Conservation (phyloP, 2,888 invertebrate species). For the Eupithecia insigniata region DNA sequence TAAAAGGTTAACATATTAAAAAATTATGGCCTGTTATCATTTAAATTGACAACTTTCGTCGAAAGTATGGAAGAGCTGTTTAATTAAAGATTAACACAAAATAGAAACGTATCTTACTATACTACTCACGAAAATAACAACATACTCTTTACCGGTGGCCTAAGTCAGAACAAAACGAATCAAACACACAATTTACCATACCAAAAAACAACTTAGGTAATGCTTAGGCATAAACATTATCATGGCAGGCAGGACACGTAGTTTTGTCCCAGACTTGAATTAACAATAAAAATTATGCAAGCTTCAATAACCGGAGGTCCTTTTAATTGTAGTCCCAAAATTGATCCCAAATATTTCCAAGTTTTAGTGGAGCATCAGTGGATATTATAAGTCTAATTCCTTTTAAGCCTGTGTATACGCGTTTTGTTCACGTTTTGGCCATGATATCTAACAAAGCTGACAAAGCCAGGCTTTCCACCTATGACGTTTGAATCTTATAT, state of each 20-base stretch:
- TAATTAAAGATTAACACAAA: no score
- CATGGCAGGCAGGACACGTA: background rate
- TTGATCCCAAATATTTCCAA: background rate
- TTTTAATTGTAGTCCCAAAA: background rate
- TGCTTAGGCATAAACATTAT: no score
- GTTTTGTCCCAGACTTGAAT: background rate
- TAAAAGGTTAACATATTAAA: no score
- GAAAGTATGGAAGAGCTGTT: no score
- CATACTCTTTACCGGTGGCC: background rate
- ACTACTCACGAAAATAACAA: background rate
- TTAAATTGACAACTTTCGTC: no score
- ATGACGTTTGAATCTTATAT: slow-evolving; percentile 64
- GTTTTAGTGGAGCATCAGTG: background rate
- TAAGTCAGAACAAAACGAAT: background rate
- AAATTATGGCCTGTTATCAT: no score
- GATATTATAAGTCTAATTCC: background rate
- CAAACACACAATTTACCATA: background rate
- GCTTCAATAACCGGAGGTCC: background rate
- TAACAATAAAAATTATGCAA: background rate
- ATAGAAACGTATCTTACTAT: background rate
- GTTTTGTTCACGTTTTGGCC: background rate
- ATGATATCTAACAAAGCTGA: background rate
- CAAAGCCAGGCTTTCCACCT: slow-evolving; percentile 39
- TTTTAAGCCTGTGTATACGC: background rate
- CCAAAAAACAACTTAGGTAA: background rate